phyloP scores from a whole-genome alignment of 2,797 vertebrate species.

The Siniperca scherzeri region DNA sequence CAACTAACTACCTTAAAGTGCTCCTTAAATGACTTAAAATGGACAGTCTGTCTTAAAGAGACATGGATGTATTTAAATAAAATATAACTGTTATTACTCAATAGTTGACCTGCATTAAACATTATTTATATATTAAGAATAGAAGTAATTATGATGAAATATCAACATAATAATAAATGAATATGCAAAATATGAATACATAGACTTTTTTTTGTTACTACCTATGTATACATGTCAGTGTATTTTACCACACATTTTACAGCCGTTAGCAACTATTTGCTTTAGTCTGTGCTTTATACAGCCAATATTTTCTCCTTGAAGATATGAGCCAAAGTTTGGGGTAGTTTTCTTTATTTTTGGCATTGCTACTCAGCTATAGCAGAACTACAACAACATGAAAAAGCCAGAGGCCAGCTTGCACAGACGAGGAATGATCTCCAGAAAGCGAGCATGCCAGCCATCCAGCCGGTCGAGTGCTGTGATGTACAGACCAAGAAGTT shows the following conservation, averaged over 20 bases:
- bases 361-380: not conserved
- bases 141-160: not conserved
- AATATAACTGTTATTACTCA: not conserved
- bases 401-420: slow-evolving; percentile 52
- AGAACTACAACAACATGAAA: slow-evolving; percentile 35
- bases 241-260: not conserved
- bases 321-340: slow-evolving; percentile 22
- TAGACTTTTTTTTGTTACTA: not conserved
- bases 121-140: not conserved
- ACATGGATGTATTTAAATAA: not conserved
- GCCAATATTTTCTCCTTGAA: slow-evolving; percentile 18
- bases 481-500: slow-evolving; percentile 58
- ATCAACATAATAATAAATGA: not conserved
- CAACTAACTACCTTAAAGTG: not conserved
- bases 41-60: not conserved
- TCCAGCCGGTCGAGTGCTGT: slow-evolving; percentile 34
- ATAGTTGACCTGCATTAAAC: not conserved
- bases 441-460: slow-evolving; percentile 34
- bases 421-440: slow-evolving; percentile 38
- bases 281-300: not conserved
- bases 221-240: not conserved
- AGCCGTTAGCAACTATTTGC: not conserved
- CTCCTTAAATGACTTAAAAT: not conserved
- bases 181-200: not conserved
- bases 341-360: slow-evolving; percentile 28